These are phyloP conservation scores for Delphinus delphis DNA, from an alignment of 2,113 vertebrate genomes.

Conservation along the genomic window DNA sequence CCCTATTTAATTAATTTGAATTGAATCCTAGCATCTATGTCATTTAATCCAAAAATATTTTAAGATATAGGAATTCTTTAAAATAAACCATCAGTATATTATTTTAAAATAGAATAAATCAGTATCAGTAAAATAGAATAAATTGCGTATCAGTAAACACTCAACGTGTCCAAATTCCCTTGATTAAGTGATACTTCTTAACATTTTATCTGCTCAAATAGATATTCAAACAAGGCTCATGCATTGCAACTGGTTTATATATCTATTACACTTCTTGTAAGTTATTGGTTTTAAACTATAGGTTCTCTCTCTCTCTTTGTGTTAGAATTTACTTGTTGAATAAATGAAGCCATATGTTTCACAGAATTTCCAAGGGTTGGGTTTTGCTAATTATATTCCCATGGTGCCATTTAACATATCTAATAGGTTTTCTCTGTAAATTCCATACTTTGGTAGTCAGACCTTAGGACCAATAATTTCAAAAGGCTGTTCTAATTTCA, in stretches of 20 bases:
- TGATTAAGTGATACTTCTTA: not conserved
- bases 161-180: not conserved
- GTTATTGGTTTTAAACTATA: not conserved
- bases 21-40: not conserved
- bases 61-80: not conserved
- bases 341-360: not conserved
- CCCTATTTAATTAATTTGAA: not conserved
- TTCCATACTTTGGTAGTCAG: not conserved
- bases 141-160: not conserved
- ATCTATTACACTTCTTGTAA: not conserved
- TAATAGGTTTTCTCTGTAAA: not conserved
- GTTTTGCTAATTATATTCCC: not conserved
- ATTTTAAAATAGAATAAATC: not conserved
- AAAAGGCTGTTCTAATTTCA: not conserved
- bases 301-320: not conserved
- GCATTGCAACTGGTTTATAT: not conserved
- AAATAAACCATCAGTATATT: not conserved
- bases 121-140: too few relatives aligned
- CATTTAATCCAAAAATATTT: not conserved
- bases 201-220: not conserved
- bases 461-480: not conserved
- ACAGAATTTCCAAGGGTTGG: not conserved
- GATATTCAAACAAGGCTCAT: not conserved
- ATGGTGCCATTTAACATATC: not conserved
- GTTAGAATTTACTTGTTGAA: not conserved